Evolutionary conservation across 2,113 vertebrate genomes (phyloP).

Genomic region (Emydocephalus ijimae): DNA sequence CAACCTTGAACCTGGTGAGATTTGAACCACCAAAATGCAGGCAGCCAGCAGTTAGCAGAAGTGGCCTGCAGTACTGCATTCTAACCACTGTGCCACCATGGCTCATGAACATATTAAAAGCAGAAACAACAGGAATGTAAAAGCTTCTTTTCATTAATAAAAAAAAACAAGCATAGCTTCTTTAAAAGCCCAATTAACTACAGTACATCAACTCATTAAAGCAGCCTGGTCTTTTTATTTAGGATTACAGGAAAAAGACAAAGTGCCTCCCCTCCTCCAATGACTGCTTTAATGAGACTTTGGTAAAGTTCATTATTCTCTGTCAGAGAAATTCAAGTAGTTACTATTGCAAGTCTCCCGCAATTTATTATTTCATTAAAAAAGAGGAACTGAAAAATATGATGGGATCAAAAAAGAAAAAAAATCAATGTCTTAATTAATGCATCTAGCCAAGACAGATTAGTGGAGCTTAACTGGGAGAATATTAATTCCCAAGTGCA

Average conservation of each 20-base stretch:
- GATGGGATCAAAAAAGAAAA: slow-evolving; percentile 66
- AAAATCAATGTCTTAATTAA: slow-evolving; percentile 64
- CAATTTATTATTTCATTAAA: slow-evolving; percentile 51
- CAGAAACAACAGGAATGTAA: background rate
- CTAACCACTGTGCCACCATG: too few relatives aligned
- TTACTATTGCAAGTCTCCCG: slow-evolving; percentile 41
- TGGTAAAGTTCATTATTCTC: slow-evolving; percentile 58
- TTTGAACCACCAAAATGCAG: too few relatives aligned
- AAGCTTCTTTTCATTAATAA: background rate
- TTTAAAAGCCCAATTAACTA: background rate
- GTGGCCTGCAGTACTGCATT: too few relatives aligned
- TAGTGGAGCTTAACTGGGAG: slow-evolving; percentile 30
- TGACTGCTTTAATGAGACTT: slow-evolving; percentile 25
- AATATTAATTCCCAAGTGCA: slow-evolving; percentile 44
- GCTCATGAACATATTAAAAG: background rate
- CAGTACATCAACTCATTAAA: background rate
- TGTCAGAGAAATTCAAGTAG: slow-evolving; percentile 39
- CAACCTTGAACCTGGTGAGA: too few relatives aligned
- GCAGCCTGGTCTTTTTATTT: background rate
- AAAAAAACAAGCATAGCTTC: background rate
- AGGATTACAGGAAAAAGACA: background rate
- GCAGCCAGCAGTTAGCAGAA: too few relatives aligned
- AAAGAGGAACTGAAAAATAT: slow-evolving; percentile 51
- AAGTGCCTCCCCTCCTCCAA: rapidly evolving
- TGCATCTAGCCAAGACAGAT: slow-evolving; percentile 59